Percentiles rank a stretch among this genome's conserved stretches.
These are phyloP conservation scores for Cephalopachus bancanus DNA, from an alignment of 2,797 vertebrate genomes.

Conservation along the genomic window DNA sequence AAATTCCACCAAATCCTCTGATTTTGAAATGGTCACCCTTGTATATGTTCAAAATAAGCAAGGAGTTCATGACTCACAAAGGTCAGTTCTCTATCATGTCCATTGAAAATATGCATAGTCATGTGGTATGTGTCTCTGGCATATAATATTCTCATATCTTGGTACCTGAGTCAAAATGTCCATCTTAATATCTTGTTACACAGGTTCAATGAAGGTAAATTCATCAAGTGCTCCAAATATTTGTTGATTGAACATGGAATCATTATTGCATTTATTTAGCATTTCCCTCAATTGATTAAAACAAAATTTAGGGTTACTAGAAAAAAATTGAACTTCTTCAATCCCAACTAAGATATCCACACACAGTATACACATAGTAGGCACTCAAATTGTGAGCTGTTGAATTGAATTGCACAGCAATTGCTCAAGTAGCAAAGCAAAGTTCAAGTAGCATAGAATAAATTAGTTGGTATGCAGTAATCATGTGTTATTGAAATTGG, in stretches of 20 bases:
- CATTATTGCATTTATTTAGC: slow-evolving; percentile 41
- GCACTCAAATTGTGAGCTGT: neutral
- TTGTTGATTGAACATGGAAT: slow-evolving; percentile 28
- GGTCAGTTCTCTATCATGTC: neutral
- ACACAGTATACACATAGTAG: slow-evolving; percentile 18
- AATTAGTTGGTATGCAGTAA: slow-evolving; percentile 63
- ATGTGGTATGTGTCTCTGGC: neutral
- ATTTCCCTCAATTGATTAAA: slow-evolving; percentile 45
- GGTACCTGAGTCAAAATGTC: slow-evolving; percentile 25
- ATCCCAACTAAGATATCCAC: neutral
- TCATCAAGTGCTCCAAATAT: slow-evolving; percentile 7
- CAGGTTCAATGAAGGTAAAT: neutral
- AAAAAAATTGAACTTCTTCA: neutral
- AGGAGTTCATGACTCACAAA: neutral
- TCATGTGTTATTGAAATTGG: slow-evolving; percentile 73
- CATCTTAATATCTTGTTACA: slow-evolving; percentile 30
- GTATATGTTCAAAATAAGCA: slow-evolving; percentile 25
- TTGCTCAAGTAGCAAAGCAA: slow-evolving; percentile 17
- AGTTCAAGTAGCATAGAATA: slow-evolving; percentile 37
- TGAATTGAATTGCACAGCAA: slow-evolving; percentile 17
- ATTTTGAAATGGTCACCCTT: neutral
- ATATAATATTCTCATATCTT: neutral
- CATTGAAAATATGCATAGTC: neutral
- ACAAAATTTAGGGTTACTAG: neutral
- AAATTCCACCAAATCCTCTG: neutral